Base-by-base conservation (phyloP, 2,797 vertebrate species). In the Thalassophryne amazonica region DNA sequence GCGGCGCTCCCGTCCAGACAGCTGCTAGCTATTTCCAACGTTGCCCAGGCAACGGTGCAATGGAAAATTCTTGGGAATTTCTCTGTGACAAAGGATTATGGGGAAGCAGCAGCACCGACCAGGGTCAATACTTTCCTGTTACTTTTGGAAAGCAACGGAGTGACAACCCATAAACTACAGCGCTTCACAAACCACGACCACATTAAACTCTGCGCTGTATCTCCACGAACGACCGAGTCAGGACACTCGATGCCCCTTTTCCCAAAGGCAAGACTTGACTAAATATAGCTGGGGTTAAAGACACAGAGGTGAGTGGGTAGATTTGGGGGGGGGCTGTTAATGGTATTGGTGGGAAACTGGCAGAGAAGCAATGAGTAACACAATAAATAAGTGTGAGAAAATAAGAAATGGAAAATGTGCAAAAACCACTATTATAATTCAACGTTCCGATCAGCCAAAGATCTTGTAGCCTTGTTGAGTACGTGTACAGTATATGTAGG, bases 31-130 rank as follows among this genome's bases (percentile, higher is more conserved):
- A 87, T 89, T 88, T 52, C 49, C 60, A 39, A 57, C 37, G 73
- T 85, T 86, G 57, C 74, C 78, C 12, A 22, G 80, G 80, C 52
- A 86, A 85, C 83, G 1, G 15, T 46, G 73, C 60, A 84, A 75
- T 83, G 87, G 87, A 89, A 89, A 84, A 79, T 82, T 82, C 72
- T 75, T 55, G 65, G 66, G 54, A 71, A 68, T 60, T 78, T 76
- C 70, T 71, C 60, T 77, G 64, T 70, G 66, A 56, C 54, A 58
- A 41, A 49, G 53, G 54, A 61, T 34, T 50, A 31, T 18, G 33
- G 53, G 40, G 23, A 39, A 58, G 46, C 18, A 40, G 43, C 39
- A 55, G 57, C 20, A 14, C 29, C n/a, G n/a, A n/a, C n/a, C 14
- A 1, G 16, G 50, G 31, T 39, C 36, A 14, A 22, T 30, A 32